Base-by-base conservation (phyloP, 2,113 vertebrate species). In the Megaleporinus macrocephalus region DNA sequence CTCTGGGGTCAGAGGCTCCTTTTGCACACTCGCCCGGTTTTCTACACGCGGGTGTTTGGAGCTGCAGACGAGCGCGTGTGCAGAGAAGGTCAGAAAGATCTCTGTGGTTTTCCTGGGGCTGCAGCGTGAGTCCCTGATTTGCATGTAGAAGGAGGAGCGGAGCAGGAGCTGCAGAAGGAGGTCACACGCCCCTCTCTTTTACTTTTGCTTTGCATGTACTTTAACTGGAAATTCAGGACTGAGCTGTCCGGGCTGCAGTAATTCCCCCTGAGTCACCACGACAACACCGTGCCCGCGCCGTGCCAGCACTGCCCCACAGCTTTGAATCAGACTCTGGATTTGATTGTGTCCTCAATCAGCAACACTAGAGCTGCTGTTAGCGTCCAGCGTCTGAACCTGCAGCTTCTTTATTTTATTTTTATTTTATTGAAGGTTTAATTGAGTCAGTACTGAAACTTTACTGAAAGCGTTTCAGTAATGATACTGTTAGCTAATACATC, bases 171-270 rank as follows among this genome's bases (percentile, higher is more conserved):
- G 9, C 36, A 15, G 10, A 55, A 33, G 33, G 63, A 78, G 61
- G 61, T 66, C 61, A 53, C 16, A 5, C n/a, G n/a, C n/a, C n/a
- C n/a, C n/a, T n/a, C n/a, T n/a, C n/a, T n/a, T n/a, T n/a, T 41
- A 9, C 13, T n/a, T 20, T 57, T 62, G 11, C 15, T 59, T 59
- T 78, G 24, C 22, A 36, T 59, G 68, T 66, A 18, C 14, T 18
- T 4, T 9, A 78, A 88, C 86, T 22, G 49, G 89, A 89, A 87
- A 72, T 83, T 89, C 91, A 86, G 72, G 86, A 82, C 27, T 14
- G 26, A 13, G 83, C 44, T 66, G 81, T 89, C 30, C 51, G 20
- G 49, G 49, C 30, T 69, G 11, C 36, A n/a, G 66, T 44, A 13
- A 44, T 79, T 7, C 77, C 66, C 15, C 20, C n/a, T 26, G 30